A percentile compares a stretch with the other conserved stretches of the same genome.
Evolutionary conservation across 2,888 invertebrate species (phyloP).

Genomic region (Brachycybe producta): DNA sequence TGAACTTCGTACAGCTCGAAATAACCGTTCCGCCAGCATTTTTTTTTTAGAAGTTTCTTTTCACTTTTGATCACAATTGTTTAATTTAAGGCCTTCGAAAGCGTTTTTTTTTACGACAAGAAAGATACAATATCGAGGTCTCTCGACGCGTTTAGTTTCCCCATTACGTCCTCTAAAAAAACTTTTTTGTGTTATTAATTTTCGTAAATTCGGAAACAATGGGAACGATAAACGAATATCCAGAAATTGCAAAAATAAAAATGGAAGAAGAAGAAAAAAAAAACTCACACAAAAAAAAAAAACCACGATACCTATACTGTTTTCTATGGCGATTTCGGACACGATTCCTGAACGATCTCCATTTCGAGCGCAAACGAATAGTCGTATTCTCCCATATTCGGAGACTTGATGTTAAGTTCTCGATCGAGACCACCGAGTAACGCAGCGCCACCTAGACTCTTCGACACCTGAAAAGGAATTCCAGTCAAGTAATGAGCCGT

Average conservation of each 20-base stretch:
- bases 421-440: neutral
- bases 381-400: slow-evolving; percentile 2
- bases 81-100: too few species aligned
- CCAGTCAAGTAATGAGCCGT: slow-evolving; percentile 2
- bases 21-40: too few species aligned
- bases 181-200: too few species aligned
- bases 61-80: too few species aligned
- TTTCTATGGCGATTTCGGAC: neutral
- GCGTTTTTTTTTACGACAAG: too few species aligned
- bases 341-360: slow-evolving; percentile 2
- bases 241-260: neutral
- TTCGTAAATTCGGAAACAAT: too few species aligned
- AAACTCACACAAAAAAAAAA: neutral
- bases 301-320: neutral
- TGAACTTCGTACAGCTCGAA: too few species aligned
- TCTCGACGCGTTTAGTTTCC: too few species aligned
- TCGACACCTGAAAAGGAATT: slow-evolving; percentile 7
- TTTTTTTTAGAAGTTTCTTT: too few species aligned
- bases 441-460: slow-evolving; percentile 1
- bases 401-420: slow-evolving; percentile 2
- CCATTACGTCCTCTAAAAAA: too few species aligned
- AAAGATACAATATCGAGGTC: too few species aligned
- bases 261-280: neutral
- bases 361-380: slow-evolving; percentile 8
- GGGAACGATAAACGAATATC: too few species aligned